Evolutionary conservation across 2,888 invertebrate species (phyloP).

Genomic region (Drosophila neotestacea): DNA sequence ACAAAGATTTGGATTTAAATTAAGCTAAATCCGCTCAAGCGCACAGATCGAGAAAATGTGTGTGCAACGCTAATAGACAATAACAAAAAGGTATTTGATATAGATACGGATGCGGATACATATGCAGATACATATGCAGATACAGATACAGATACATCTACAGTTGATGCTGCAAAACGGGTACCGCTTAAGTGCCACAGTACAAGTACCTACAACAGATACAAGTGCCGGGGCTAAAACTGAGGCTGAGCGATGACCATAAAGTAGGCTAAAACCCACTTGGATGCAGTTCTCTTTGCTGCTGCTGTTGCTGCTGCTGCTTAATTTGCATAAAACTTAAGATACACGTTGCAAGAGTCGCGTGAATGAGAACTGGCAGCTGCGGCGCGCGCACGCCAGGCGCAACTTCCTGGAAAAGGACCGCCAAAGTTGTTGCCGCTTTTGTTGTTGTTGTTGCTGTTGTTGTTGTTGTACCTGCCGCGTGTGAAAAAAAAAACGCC

Average conservation of each 20-base stretch:
- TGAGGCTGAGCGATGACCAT: conserved; percentile 66
- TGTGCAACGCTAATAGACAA: conserved; percentile 68
- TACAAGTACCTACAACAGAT: conserved; percentile 68
- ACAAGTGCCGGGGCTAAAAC: conserved; percentile 66
- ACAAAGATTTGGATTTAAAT: conserved; percentile 77
- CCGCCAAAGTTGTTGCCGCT: conserved; percentile 76
- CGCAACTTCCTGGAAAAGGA: conserved; percentile 81
- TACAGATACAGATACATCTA: conserved; percentile 18
- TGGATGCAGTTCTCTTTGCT: conserved; percentile 52
- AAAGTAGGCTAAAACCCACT: conserved; percentile 77
- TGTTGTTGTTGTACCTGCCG: conserved; percentile 64
- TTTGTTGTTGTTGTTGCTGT: conserved; percentile 14
- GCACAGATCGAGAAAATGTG: conserved; percentile 39
- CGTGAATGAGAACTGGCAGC: conserved; percentile 72
- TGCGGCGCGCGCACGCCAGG: conserved; percentile 72
- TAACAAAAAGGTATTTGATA: conserved; percentile 72
- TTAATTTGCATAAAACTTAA: conserved; percentile 77
- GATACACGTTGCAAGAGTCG: conserved; percentile 53
- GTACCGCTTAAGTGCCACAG: conserved; percentile 68
- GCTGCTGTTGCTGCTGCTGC: conserved; percentile 45
- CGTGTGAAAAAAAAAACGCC: conserved; percentile 63
- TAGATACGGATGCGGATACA: conserved; percentile 34
- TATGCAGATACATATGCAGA: neutral
- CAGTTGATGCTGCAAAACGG: conserved; percentile 49
- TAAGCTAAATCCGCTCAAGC: conserved; percentile 78